These are phyloP conservation scores for Synanceia verrucosa DNA, from an alignment of 2,797 vertebrate species.

Conservation along the genomic window DNA sequence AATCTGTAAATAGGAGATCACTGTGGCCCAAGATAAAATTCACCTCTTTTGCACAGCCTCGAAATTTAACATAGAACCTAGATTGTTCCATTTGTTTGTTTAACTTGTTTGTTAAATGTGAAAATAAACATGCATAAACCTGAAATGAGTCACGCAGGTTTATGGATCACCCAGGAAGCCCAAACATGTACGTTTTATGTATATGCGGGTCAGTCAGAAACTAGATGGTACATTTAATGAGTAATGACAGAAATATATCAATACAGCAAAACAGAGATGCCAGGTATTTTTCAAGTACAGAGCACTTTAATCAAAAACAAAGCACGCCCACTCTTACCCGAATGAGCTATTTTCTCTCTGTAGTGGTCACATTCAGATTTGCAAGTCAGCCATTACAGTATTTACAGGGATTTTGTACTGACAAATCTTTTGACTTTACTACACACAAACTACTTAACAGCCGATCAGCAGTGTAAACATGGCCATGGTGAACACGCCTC, in stretches of 20 bases:
- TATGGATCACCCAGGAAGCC: not conserved
- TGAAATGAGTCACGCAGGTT: not conserved
- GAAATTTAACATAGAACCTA: not conserved
- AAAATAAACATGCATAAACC: conserved; percentile 36
- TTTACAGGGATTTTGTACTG: conserved; percentile 11
- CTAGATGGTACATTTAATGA: not conserved
- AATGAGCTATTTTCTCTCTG: not conserved
- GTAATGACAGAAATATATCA: not conserved
- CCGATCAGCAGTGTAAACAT: conserved; percentile 28
- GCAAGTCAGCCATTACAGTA: not conserved
- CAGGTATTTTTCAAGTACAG: not conserved
- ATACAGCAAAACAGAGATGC: conserved; percentile 4
- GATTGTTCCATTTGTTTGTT: not conserved
- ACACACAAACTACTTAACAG: not conserved
- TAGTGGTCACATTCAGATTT: not conserved
- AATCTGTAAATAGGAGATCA: too few species aligned
- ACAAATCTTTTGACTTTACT: not conserved
- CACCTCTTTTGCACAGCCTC: not conserved
- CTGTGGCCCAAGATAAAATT: too few species aligned
- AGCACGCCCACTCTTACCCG: not conserved
- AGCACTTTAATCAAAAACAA: not conserved
- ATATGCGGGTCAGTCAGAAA: too few species aligned
- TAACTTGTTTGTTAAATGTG: conserved; percentile 11
- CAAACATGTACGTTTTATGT: conserved; percentile 19
- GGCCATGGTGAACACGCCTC: not conserved